Conservation (phyloP, 2,797 vertebrate genomes). For the Odontamblyopus lacepedii region DNA sequence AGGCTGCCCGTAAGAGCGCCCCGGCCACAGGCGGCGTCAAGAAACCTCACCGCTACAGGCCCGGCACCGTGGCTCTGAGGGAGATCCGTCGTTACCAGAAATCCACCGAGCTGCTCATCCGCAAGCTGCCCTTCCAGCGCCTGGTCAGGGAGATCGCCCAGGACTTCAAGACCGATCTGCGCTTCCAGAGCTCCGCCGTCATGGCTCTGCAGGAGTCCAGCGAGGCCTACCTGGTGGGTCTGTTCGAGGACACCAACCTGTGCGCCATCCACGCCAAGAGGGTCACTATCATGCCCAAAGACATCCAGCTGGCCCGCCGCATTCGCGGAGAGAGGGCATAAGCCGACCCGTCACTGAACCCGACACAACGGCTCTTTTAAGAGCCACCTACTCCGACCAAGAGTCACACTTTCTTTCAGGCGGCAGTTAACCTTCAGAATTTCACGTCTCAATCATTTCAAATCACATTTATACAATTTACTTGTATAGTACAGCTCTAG, state of each 20-base stretch:
- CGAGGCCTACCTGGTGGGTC: conserved; percentile 18
- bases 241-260: conserved; percentile 21
- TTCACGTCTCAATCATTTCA: too few relatives aligned
- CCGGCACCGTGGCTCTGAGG: neutral
- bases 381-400: neutral
- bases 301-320: conserved; percentile 23
- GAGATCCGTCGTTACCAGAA: conserved; percentile 1
- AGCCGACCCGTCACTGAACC: neutral
- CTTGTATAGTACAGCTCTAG: too few relatives aligned
- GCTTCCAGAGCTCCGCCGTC: conserved; percentile 23
- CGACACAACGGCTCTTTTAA: neutral
- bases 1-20: conserved; percentile 14
- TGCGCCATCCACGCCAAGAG: conserved; percentile 16
- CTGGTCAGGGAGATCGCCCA: conserved; percentile 23
- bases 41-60: conserved; percentile 3
- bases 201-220: conserved; percentile 23
- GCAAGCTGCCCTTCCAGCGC: conserved; percentile 19
- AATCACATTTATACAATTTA: too few relatives aligned
- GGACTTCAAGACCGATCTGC: conserved; percentile 24
- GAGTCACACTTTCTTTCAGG: too few relatives aligned
- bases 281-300: conserved; percentile 25
- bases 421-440: too few relatives aligned
- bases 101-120: conserved; percentile 13
- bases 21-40: neutral
- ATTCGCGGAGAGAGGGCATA: conserved; percentile 1